Base-by-base conservation (phyloP, 2,888 invertebrate species). In the Agonopterix arenella region DNA sequence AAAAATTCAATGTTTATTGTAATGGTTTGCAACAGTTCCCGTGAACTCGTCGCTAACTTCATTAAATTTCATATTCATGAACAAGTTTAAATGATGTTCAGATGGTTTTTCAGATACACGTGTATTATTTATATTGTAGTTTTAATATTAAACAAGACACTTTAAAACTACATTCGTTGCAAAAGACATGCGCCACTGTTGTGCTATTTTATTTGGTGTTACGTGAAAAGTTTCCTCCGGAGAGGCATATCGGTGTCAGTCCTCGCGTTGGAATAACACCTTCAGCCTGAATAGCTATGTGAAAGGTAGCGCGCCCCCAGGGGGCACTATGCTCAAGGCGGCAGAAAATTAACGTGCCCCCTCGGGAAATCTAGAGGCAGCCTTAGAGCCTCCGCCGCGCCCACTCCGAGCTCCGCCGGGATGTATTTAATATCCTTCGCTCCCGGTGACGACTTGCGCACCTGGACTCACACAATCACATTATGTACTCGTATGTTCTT, bases 331-430 rank as follows among this genome's bases (percentile, higher is more conserved):
- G 92, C 92, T 92, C 92, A 92, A 92, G 92, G 92, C 92, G 92
- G 92, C 92, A 92, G 92, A 93, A 93, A 93, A 93, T 93, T 92
- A 92, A 92, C 92, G 92, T 90, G 90, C 89, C 75, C 92, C 88
- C 91, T 64, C 68, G 92, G 91, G 92, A 92, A 92, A 92, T 92
- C 91, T 91, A 90, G 85, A 84, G 80, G 73, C 90, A 88, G 90
- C 86, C 84, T 90, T 80, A 81, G 84, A 77, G 84, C 75, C 73
- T 82, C 75, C 71, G 57, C 74, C 75, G 73, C 73, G 72, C 72
- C 73, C 73, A 65, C 71, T 78, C 84, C 80, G 71, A 28, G 28
- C 56, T 68, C 44, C 36, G 44, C 44, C 63, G 89, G 85, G 88
- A 84, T 76, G 72, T 76, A 74, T 80, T 83, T 86, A 85, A 86